Conservation (phyloP, 2,797 vertebrate genomes). For the Acipenser ruthenus region DNA sequence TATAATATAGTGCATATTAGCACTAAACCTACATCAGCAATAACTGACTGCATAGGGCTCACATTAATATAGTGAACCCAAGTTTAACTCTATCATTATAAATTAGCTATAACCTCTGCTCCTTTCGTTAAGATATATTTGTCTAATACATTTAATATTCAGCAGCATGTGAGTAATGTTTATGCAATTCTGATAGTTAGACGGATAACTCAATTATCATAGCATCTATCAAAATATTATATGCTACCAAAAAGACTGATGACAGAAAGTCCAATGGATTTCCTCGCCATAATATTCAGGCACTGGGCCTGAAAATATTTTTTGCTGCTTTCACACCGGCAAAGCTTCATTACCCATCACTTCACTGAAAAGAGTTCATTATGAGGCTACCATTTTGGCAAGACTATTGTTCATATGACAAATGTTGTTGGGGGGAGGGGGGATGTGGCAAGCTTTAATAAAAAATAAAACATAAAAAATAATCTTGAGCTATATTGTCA, state of each 20-base stretch:
- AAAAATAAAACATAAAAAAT: constrained; percentile 47
- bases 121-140: constrained; percentile 83
- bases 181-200: constrained; percentile 96
- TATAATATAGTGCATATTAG: too few relatives aligned
- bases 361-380: constrained; percentile 95
- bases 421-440: constrained; percentile 71
- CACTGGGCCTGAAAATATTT: constrained; percentile 89
- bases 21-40: too few relatives aligned
- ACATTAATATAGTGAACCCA: not conserved
- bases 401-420: constrained; percentile 98
- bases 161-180: constrained; percentile 97
- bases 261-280: constrained; percentile 80
- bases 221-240: constrained; percentile 91
- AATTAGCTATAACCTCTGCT: constrained; percentile 64
- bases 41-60: too few relatives aligned
- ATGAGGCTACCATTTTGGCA: constrained; percentile 96
- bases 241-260: constrained; percentile 95
- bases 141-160: constrained; percentile 97
- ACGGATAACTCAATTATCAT: constrained; percentile 98
- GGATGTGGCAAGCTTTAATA: constrained; percentile 36
- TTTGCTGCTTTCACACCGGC: constrained; percentile 77
- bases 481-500: constrained; percentile 63
- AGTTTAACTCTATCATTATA: constrained; percentile 60
- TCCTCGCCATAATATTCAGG: constrained; percentile 86
- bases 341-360: constrained; percentile 99